Evolutionary conservation across 2,888 invertebrate genomes (phyloP).

Genomic region (Dryomyza anilis): DNA sequence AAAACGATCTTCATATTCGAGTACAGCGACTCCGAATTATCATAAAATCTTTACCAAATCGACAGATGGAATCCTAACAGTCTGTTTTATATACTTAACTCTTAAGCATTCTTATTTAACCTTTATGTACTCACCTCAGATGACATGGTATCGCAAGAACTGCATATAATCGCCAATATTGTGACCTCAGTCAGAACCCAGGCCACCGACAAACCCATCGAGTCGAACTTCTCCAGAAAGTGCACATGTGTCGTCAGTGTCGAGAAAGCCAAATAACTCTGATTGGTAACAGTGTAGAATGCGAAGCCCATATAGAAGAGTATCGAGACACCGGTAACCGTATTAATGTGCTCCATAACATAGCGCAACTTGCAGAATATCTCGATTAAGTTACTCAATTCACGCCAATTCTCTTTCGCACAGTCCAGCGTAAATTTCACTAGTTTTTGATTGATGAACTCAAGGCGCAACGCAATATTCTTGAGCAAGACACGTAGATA

Average conservation of each 20-base stretch:
- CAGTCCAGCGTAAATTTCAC: conserved; percentile 37
- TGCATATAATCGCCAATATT: conserved; percentile 46
- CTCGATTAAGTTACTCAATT: conserved; percentile 50
- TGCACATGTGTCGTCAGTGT: conserved; percentile 41
- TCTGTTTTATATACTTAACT: too few relatives aligned
- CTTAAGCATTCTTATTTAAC: too few relatives aligned
- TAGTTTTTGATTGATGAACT: conserved; percentile 43
- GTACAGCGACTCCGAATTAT: too few relatives aligned
- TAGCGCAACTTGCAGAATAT: conserved; percentile 50
- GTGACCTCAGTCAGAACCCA: conserved; percentile 49
- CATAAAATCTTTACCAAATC: too few relatives aligned
- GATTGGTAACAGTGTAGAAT: conserved; percentile 54
- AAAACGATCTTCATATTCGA: too few relatives aligned
- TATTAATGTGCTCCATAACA: conserved; percentile 48
- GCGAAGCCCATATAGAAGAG: conserved; percentile 51
- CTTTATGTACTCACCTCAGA: conserved; percentile 48
- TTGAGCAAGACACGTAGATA: conserved; percentile 44
- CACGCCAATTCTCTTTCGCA: conserved; percentile 43
- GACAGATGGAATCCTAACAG: too few relatives aligned
- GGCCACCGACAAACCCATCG: conserved; percentile 45
- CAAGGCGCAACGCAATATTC: conserved; percentile 42
- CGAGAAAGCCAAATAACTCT: conserved; percentile 50
- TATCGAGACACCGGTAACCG: conserved; percentile 44
- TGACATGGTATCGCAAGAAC: conserved; percentile 46
- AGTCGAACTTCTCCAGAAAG: conserved; percentile 37